Percentiles rank a stretch among this genome's conserved stretches.
These are phyloP conservation scores for Galaxias olidus DNA, from an alignment of 2,797 vertebrate species.

Conservation along the genomic window DNA sequence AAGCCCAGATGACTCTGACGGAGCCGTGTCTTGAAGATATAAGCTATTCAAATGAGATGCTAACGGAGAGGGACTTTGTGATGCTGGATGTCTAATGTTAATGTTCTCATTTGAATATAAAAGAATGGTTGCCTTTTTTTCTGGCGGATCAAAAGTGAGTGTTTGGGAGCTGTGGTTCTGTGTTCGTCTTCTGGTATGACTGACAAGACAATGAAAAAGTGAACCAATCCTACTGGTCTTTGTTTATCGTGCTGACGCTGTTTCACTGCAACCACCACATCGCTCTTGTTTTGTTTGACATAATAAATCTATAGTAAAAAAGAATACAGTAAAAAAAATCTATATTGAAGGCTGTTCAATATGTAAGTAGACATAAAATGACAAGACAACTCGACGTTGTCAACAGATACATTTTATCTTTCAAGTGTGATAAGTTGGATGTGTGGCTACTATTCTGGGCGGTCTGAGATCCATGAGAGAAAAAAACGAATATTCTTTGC, in stretches of 20 bases:
- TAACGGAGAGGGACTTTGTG: constrained; percentile 75
- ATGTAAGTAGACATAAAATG: too few relatives aligned
- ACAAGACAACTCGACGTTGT: too few relatives aligned
- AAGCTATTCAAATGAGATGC: constrained; percentile 82
- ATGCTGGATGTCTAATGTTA: constrained; percentile 80
- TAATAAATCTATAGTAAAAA: too few relatives aligned
- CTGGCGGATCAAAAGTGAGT: constrained; percentile 66
- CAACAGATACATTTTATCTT: too few relatives aligned
- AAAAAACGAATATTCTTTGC: too few relatives aligned
- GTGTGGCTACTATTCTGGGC: too few relatives aligned
- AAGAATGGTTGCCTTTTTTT: constrained; percentile 73
- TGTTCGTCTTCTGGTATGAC: constrained; percentile 70
- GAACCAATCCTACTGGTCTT: constrained; percentile 37
- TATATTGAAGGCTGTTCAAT: too few relatives aligned
- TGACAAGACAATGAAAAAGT: constrained; percentile 79
- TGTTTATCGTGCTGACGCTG: constrained; percentile 43
- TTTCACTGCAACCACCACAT: background rate
- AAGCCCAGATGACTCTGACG: constrained; percentile 75
- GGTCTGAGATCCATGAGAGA: too few relatives aligned
- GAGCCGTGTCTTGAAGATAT: constrained; percentile 81
- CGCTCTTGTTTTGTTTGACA: too few relatives aligned
- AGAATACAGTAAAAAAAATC: too few relatives aligned
- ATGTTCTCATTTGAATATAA: constrained; percentile 85
- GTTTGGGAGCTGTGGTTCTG: constrained; percentile 52
- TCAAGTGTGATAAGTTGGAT: too few relatives aligned